phyloP scores from a whole-genome alignment of 2,888 invertebrate species.

The Thyatira batis region DNA sequence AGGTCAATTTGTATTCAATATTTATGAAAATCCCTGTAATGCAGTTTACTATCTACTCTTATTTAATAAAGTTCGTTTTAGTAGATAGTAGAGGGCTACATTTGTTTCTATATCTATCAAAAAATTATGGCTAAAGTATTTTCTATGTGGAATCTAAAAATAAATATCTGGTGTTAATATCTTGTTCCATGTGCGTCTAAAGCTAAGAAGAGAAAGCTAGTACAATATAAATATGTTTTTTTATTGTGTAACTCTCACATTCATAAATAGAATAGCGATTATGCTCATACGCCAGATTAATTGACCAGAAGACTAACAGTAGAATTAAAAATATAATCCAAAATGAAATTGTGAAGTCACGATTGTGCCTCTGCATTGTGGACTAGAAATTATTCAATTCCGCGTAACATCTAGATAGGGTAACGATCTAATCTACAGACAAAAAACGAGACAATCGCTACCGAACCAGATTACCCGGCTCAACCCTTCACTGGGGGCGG shows the following conservation, averaged over 20 bases:
- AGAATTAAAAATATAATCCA: conserved; percentile 35
- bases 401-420: conserved; percentile 75
- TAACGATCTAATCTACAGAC: conserved; percentile 61
- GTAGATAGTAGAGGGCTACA: too few relatives aligned
- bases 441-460: conserved; percentile 55
- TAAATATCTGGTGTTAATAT: too few relatives aligned
- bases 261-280: background rate
- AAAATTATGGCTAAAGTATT: too few relatives aligned
- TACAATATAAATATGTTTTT: too few relatives aligned
- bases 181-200: too few relatives aligned
- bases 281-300: conserved; percentile 33
- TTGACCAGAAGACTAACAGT: conserved; percentile 34
- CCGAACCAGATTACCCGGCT: conserved; percentile 60
- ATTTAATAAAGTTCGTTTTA: too few relatives aligned
- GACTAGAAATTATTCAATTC: conserved; percentile 71
- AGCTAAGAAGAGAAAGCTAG: too few relatives aligned
- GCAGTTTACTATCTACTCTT: background rate
- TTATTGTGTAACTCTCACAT: too few relatives aligned
- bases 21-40: background rate
- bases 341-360: conserved; percentile 42
- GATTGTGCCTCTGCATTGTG: conserved; percentile 47
- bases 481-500: conserved; percentile 74
- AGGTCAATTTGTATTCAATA: background rate
- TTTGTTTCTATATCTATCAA: too few relatives aligned
- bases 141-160: too few relatives aligned